Conservation (phyloP, 2,113 vertebrate species). For the Cavia porcellus region DNA sequence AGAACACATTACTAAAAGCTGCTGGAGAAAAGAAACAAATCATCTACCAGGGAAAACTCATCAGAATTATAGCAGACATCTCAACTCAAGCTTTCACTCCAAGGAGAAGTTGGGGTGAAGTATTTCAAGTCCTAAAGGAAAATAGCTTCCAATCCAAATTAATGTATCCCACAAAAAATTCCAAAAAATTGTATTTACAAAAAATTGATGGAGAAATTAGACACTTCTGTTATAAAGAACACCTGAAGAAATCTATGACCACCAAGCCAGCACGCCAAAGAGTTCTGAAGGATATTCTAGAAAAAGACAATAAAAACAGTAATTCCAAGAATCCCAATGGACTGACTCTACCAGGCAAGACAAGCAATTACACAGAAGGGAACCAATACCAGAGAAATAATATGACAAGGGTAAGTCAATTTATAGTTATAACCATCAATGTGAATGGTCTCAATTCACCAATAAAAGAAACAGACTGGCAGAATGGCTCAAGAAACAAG, state of each 20-base stretch:
- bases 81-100: background rate
- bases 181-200: too few relatives aligned
- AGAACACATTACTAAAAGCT: background rate
- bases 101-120: background rate
- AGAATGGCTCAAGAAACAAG: background rate
- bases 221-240: background rate
- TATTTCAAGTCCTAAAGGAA: background rate
- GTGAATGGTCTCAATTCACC: background rate
- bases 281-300: background rate
- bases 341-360: background rate
- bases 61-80: background rate
- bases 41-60: background rate
- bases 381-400: background rate
- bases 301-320: background rate
- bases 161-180: background rate
- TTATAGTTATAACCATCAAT: background rate
- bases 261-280: background rate
- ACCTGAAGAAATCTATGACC: background rate
- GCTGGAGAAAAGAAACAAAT: background rate
- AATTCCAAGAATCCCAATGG: background rate
- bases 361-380: background rate
- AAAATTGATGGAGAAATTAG: background rate
- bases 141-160: background rate
- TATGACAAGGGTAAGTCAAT: background rate
- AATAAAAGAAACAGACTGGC: background rate